Conservation (phyloP, 1,140 invertebrate species). For the Pseudomyrmex gracilis region DNA sequence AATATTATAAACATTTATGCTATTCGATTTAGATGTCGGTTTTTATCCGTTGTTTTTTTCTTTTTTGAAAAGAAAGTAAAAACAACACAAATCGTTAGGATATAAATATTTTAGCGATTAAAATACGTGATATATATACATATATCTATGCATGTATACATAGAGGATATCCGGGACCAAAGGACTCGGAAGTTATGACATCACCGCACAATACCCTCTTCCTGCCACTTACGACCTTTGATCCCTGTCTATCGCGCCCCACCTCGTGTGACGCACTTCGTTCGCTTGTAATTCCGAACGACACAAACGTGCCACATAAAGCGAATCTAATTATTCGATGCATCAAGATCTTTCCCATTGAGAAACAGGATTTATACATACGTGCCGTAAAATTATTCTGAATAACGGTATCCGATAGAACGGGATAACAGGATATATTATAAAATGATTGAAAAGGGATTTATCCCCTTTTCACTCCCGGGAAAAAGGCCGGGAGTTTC, state of each 20-base stretch:
- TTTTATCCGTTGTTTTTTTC: too few species aligned
- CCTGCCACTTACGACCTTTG: constrained; percentile 71
- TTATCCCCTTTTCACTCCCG: constrained; percentile 1
- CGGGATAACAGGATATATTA: constrained; percentile 10
- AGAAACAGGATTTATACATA: not conserved
- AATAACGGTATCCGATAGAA: not conserved
- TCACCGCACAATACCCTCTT: constrained; percentile 67
- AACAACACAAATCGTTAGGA: too few species aligned
- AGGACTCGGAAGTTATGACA: constrained; percentile 77
- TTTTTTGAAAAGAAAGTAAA: too few species aligned
- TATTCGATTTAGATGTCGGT: too few species aligned
- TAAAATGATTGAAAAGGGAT: not conserved
- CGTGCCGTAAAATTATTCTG: not conserved
- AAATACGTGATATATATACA: not conserved
- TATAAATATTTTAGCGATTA: not conserved
- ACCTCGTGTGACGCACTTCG: constrained; percentile 48
- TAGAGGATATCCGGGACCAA: constrained; percentile 60
- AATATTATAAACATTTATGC: too few species aligned
- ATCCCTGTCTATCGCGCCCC: constrained; percentile 58
- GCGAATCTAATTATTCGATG: constrained; percentile 4
- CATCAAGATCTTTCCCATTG: not conserved
- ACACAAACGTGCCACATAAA: not conserved
- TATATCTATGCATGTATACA: not conserved
- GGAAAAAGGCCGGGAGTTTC: constrained; percentile 24
- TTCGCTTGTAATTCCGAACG: constrained; percentile 28